phyloP scores from a whole-genome alignment of 2,797 vertebrate species.

The Platyrinchus mystaceus region DNA sequence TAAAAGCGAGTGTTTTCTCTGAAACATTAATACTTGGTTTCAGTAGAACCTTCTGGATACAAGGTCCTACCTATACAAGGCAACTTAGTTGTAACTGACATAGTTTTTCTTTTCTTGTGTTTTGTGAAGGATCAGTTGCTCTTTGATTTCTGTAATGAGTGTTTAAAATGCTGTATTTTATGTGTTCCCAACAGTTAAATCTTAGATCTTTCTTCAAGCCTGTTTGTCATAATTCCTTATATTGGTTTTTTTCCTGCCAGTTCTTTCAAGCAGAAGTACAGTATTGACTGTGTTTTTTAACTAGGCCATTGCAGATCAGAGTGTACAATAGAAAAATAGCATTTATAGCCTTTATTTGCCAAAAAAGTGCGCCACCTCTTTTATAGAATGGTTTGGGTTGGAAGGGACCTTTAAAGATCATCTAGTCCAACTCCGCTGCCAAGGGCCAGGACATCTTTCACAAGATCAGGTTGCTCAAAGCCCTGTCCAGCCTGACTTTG shows the following conservation, averaged over 20 bases:
- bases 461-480: neutral
- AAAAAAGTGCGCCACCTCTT: neutral
- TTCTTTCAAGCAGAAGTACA: neutral
- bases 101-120: neutral
- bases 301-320: neutral
- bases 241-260: neutral
- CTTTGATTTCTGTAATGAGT: neutral
- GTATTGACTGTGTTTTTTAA: neutral
- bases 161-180: neutral
- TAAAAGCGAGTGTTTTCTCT: neutral
- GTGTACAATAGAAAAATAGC: neutral
- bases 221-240: neutral
- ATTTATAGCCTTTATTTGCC: neutral
- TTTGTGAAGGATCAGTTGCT: neutral
- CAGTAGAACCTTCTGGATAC: neutral
- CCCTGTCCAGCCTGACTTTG: neutral
- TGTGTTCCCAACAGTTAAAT: neutral
- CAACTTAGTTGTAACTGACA: neutral
- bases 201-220: neutral
- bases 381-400: neutral
- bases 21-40: neutral
- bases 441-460: neutral
- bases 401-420: neutral
- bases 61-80: neutral
- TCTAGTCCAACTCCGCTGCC: neutral